Conservation (phyloP, 2,113 vertebrate species). For the Ciconia maguari region DNA sequence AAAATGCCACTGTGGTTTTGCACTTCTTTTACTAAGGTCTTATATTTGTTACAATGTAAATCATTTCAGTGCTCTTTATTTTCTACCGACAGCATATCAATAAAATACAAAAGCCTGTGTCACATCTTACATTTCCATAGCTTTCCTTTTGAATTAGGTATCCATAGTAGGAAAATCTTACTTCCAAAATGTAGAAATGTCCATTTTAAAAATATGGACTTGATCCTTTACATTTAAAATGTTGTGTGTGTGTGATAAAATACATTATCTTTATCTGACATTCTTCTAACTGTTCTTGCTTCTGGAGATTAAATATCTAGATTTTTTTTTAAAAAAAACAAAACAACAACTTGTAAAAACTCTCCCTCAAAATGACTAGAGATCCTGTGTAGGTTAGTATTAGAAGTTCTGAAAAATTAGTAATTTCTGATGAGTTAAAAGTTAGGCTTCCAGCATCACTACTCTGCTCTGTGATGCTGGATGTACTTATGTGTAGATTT, state of each 20-base stretch:
- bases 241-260: neutral
- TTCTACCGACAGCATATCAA: neutral
- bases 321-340: neutral
- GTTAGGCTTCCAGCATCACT: neutral
- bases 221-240: neutral
- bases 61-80: neutral
- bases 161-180: neutral
- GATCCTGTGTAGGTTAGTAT: neutral
- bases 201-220: neutral
- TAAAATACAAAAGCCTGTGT: neutral
- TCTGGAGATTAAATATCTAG: neutral
- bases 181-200: neutral
- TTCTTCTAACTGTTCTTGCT: neutral
- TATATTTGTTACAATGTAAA: neutral
- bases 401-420: neutral
- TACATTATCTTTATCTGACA: neutral
- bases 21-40: neutral
- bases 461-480: neutral
- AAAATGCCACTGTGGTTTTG: neutral
- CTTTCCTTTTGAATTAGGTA: neutral
- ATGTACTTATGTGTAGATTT: neutral
- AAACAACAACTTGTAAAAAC: neutral
- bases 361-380: neutral
- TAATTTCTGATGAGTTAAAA: neutral
- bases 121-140: neutral